Base-by-base conservation (phyloP, 30 jellyfish, hydroid and myxozoan species). In the Turritopsis rubra region DNA sequence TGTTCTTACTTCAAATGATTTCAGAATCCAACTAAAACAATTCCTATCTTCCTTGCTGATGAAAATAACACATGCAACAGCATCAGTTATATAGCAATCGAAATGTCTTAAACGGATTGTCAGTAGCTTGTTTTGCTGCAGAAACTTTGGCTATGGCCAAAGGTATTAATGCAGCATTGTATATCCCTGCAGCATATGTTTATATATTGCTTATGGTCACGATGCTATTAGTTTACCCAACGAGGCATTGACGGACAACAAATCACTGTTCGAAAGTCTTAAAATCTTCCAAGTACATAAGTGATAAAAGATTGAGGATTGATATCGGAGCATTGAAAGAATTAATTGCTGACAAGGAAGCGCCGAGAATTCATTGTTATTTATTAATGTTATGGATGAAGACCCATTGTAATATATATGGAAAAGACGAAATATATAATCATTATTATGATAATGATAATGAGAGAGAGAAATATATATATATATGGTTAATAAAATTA, bases 111-210 rank as follows among this genome's bases (percentile, higher is more conserved):
- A 60, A 60, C 73, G 0, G 21, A 60, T 60, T 60, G 73, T 60
- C 73, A 60, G 73, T 18, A 60, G 73, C 73, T 60, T 23, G 73
- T 23, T 60, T n/a, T n/a, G n/a, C n/a, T n/a, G n/a, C n/a, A 18
- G 73, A 60, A 60, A 60, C 73, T 18, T 60, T 60, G 73, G 73
- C 73, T 60, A 60, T 60, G 73, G 73, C 22, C 21, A 23, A 60
- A 60, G 73, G 73, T 60, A 60, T 60, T 60, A 23, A 60, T 60
- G 73, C 73, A 60, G 73, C 73, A 60, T 60, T 60, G 73, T 60
- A 60, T 23, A 0, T 0, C 21, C 21, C 73, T 18, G 73, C 73
- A 60, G 73, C 73, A 60, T 60, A 60, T n/a, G n/a, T 60, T 60
- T 21, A 18, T 21, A 60, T 21, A 60, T 60, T 60, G 73, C 21